These are phyloP conservation scores for Nephrotoma flavescens DNA, from an alignment of 2,888 invertebrate species.

Conservation along the genomic window DNA sequence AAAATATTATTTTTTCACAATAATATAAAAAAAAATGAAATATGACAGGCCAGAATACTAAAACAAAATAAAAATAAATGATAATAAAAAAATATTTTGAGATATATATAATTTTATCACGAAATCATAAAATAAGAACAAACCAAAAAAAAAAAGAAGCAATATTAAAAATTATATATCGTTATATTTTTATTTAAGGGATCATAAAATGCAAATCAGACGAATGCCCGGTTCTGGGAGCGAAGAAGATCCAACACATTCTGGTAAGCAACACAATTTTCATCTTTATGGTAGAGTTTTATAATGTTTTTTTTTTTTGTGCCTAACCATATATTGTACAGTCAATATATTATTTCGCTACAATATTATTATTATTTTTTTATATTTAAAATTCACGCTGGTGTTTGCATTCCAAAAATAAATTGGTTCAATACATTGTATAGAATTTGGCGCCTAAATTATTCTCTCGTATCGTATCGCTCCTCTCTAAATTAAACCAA, in stretches of 20 bases:
- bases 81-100: neutral
- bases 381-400: neutral
- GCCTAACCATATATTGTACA: neutral
- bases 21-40: neutral
- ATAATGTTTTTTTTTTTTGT: slow-evolving; percentile 1
- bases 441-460: neutral
- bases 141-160: neutral
- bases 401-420: neutral
- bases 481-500: neutral
- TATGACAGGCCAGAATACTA: neutral
- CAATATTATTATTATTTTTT: neutral
- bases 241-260: slow-evolving; percentile 63
- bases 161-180: neutral
- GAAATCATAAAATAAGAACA: slow-evolving; percentile 1
- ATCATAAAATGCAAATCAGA: slow-evolving; percentile 69
- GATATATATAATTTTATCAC: slow-evolving; percentile 2
- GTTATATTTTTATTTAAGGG: slow-evolving; percentile 38
- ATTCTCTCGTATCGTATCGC: neutral
- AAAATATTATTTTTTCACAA: neutral
- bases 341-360: neutral
- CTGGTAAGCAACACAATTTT: slow-evolving; percentile 38
- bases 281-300: neutral
- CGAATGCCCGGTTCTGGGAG: slow-evolving; percentile 53
- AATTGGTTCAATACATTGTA: neutral
- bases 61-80: neutral